Base-by-base conservation (phyloP, 2,888 invertebrate species). In the Allygus modestus region DNA sequence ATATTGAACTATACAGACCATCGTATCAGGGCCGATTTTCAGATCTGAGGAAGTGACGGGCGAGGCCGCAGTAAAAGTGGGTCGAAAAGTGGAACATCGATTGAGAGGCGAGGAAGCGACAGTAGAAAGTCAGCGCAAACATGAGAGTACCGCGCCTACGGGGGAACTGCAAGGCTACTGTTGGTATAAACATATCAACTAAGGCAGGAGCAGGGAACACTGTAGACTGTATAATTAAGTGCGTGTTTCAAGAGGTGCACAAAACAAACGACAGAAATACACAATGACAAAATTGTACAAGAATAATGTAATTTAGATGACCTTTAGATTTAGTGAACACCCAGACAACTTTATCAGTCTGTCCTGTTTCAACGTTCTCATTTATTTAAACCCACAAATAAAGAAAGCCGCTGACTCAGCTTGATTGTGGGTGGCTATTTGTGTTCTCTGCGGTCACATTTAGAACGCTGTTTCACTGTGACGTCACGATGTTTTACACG, bases 51-150 rank as follows among this genome's bases (percentile, higher is more conserved):
- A 65, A 31, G 31, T 15, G 28, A 28, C 23, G 31, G 65, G 65
- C 31, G 65, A 65, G 65, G 65, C 65, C 15, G 26, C 65, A 65
- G 65, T 65, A 65, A 65, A 65, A 65, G 65, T 65, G 28, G 65
- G 65, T 65, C 65, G 65, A 65, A 65, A 65, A 65, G 65, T 65
- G 65, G 65, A 65, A 65, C 65, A 65, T 65, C 65, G 65, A 65
- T 65, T 65, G 9, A 31, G 65, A 28, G 31, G 65, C 65, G 65
- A 31, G 65, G 58, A 65, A 65, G 31, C 65, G 65, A 15, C 65
- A 15, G 65, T 65, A 65, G 65, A 65, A 65, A 65, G 65, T 65
- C 31, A 28, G 17, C 58, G 7, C 65, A 65, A 65, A 28, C 65
- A 65, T 5, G 7, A 37, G 37, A 37, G 7, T 51, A n/a, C 51